These are phyloP conservation scores for Mesocentrotus franciscanus DNA, from an alignment of 53 echinoderm and acorn worm genomes.

Conservation along the genomic window DNA sequence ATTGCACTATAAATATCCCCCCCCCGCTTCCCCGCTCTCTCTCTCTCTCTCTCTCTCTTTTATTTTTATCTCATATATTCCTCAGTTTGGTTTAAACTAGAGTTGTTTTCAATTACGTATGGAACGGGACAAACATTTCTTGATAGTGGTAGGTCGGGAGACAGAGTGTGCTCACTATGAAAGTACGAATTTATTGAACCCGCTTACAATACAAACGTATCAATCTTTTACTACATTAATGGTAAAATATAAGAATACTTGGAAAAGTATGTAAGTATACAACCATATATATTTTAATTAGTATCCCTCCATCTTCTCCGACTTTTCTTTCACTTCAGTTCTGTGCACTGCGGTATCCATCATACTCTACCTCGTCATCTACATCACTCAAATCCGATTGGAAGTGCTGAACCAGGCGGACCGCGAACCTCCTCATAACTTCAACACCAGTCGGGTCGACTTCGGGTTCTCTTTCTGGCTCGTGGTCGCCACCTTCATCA, in stretches of 20 bases:
- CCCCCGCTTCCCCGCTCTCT: neutral
- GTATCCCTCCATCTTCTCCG: neutral
- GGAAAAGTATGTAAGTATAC: too few relatives aligned
- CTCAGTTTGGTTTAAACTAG: too few relatives aligned
- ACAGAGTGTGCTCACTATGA: too few relatives aligned
- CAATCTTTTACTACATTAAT: too few relatives aligned
- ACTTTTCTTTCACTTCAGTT: slow-evolving; percentile 47
- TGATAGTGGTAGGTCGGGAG: too few relatives aligned
- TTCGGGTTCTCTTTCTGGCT: slow-evolving; percentile 86
- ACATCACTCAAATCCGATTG: slow-evolving; percentile 68
- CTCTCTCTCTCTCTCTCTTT: neutral
- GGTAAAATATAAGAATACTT: too few relatives aligned
- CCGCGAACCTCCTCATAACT: slow-evolving; percentile 72
- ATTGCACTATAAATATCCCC: neutral
- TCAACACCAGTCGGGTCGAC: slow-evolving; percentile 68
- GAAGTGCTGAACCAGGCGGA: slow-evolving; percentile 76
- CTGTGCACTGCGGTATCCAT: slow-evolving; percentile 68
- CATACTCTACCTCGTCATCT: slow-evolving; percentile 78
- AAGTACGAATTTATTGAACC: too few relatives aligned
- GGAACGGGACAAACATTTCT: too few relatives aligned
- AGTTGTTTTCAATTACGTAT: too few relatives aligned
- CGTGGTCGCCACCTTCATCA: slow-evolving; percentile 72
- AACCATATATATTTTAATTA: neutral
- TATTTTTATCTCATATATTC: too few relatives aligned
- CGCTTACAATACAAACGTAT: too few relatives aligned